Conservation (phyloP, 1,140 invertebrate species). For the Atta texana region DNA sequence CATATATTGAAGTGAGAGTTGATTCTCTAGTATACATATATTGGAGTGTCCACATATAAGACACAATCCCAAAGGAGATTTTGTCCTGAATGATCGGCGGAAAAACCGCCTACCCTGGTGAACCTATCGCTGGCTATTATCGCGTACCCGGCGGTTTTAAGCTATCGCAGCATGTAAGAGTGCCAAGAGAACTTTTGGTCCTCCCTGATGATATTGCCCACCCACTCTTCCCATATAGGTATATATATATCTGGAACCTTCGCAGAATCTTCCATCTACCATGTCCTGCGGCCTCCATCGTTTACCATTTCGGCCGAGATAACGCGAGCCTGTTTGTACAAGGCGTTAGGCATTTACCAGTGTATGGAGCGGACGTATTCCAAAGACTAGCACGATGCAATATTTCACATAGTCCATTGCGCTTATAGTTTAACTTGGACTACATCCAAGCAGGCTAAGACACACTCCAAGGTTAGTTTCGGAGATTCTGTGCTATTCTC, state of each 20-base stretch:
- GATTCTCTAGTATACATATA: neutral
- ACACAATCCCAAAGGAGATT: conserved; percentile 64
- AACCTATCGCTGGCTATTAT: conserved; percentile 82
- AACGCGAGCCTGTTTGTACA: conserved; percentile 79
- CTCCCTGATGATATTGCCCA: conserved; percentile 52
- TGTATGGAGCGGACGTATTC: conserved; percentile 34
- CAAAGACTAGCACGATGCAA: conserved; percentile 37
- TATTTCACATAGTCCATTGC: conserved; percentile 31
- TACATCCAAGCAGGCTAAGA: conserved; percentile 33
- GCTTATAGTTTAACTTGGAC: conserved; percentile 33
- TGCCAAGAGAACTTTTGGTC: conserved; percentile 63
- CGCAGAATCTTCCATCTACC: conserved; percentile 17
- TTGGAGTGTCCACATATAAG: conserved; percentile 43
- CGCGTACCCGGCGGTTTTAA: conserved; percentile 82
- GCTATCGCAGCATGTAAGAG: conserved; percentile 71
- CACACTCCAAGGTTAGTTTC: neutral
- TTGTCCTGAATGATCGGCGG: conserved; percentile 55
- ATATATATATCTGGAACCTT: conserved; percentile 2
- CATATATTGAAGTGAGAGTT: neutral
- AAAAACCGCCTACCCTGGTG: conserved; percentile 68
- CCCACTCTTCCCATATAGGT: conserved; percentile 21
- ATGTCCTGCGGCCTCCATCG: conserved; percentile 61
- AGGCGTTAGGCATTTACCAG: conserved; percentile 70
- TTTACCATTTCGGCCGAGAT: conserved; percentile 76
- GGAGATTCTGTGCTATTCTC: neutral